Evolutionary conservation across 1,140 invertebrate species (phyloP), one percentile per base, ranked within the genome.

Genomic region (Atta texana): DNA sequence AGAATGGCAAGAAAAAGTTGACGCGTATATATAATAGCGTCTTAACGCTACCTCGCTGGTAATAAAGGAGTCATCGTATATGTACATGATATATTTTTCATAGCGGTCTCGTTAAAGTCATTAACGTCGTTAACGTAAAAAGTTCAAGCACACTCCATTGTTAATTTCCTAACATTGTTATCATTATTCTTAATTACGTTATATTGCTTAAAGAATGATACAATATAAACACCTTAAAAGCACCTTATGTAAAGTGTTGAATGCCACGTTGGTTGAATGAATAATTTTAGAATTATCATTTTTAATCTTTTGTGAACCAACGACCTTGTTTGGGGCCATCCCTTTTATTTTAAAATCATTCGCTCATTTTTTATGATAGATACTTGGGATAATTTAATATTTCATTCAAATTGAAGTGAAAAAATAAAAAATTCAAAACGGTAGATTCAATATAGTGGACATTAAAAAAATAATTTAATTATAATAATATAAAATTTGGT

Each of bases 51-150:
- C 39, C 24, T 44, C 5, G n/a, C 24, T 24, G 69, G 24, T 84
- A 75, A 84, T 84, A 84, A 84, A 75, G 55, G 69, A 75, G 39
- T 61, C 80, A 39, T 24, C 39, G 39, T 84, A 84, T 39, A 39
- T 39, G 39, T 61, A 84, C 80, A 75, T 63, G 80, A 84, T 84
- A 75, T 72, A 82, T 82, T 82, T 74, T 84, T 69, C 55, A 34
- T 61, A 8, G 55, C 39, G 55, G 80, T 51, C 53, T 18, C 44
- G 69, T 69, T 63, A 84, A 75, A 84, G 55, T 68, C 55, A 84
- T 75, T 84, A 84, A 84, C 44, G 80, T 31, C n/a, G n/a, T 44
- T 63, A 44, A n/a, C n/a, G n/a, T 59, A 84, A 84, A 84, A 84
- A 84, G 68, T 84, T 84, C 34, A 51, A 61, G 57, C 69, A 84